Evolutionary conservation across 2,797 vertebrate species (phyloP).

Genomic region (Chelonia mydas): DNA sequence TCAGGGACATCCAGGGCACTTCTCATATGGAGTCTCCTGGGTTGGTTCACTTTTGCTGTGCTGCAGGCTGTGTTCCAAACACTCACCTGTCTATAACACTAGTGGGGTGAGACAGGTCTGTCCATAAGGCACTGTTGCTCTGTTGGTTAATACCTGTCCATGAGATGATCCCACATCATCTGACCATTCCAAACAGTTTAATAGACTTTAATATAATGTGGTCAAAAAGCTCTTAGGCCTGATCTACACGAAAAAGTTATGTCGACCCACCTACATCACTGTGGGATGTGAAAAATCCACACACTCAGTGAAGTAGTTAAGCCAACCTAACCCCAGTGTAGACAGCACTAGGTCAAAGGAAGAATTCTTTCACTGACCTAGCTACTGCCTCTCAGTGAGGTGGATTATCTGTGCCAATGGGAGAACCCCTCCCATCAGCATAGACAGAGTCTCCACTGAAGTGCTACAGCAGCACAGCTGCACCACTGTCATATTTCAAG

Average conservation of each 20-base stretch:
- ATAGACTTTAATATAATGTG: slow-evolving; percentile 20
- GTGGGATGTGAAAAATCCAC: background rate
- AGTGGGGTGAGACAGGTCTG: background rate
- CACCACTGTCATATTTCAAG: background rate
- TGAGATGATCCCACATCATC: slow-evolving; percentile 10
- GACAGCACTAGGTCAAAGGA: background rate
- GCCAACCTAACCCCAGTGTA: background rate
- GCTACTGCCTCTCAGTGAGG: background rate
- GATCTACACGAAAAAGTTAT: background rate
- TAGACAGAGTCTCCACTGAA: background rate
- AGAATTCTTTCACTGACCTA: background rate
- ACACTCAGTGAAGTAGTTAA: background rate
- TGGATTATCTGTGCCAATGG: background rate
- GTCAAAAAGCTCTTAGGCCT: background rate
- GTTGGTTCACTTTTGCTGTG: background rate
- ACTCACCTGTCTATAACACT: background rate
- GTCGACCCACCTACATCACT: no score
- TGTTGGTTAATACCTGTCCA: background rate
- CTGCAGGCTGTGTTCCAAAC: slow-evolving; percentile 31
- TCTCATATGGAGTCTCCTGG: background rate
- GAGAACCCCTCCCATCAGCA: background rate
- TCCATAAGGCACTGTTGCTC: background rate
- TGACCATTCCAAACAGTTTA: background rate
- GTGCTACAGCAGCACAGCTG: background rate
- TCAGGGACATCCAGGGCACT: background rate